These are phyloP conservation scores for Psilopsiagon aymara DNA, from an alignment of 2,113 vertebrate genomes.

Conservation along the genomic window DNA sequence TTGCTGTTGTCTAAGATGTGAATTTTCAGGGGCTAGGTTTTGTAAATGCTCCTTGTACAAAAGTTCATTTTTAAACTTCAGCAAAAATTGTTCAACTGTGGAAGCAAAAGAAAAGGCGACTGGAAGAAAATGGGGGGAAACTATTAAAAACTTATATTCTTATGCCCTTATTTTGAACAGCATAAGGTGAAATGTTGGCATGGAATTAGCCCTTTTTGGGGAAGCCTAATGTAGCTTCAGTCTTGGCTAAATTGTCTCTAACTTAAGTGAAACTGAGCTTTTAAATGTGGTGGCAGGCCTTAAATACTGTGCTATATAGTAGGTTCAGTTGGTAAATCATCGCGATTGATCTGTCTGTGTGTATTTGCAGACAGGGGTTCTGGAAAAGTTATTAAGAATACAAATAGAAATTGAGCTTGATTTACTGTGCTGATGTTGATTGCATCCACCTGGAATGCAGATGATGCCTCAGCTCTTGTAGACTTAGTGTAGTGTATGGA, in stretches of 20 bases:
- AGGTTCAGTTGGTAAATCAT: neutral
- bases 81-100: neutral
- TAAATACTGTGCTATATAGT: neutral
- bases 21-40: neutral
- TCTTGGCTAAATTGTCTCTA: neutral
- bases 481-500: neutral
- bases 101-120: neutral
- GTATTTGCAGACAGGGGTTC: neutral
- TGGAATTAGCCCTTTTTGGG: neutral
- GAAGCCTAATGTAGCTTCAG: neutral
- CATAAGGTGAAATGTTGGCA: neutral
- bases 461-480: neutral
- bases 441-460: accelerated
- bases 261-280: neutral
- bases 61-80: neutral
- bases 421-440: neutral
- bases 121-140: neutral
- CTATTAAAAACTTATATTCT: neutral
- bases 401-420: neutral
- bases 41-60: neutral
- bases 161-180: neutral
- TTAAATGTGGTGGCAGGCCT: neutral
- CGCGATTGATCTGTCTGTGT: neutral
- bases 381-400: neutral
- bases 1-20: neutral